phyloP scores from a whole-genome alignment of 2,797 vertebrate species.

The Phoeniculus purpureus region DNA sequence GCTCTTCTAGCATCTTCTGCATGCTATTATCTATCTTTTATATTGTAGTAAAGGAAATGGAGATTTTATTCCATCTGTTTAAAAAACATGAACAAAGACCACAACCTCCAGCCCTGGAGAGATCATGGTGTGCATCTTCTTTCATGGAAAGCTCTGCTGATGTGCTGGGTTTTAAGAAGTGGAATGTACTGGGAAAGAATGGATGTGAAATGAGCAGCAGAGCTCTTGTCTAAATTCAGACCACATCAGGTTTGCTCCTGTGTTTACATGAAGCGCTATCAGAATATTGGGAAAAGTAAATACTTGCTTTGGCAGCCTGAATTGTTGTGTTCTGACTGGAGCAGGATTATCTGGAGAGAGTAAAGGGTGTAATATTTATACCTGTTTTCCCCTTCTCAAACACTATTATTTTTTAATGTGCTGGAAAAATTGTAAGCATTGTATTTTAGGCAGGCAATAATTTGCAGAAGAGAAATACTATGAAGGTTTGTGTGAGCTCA shows the following conservation, averaged over 20 bases:
- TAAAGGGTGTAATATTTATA: background rate
- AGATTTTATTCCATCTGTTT: background rate
- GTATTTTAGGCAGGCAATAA: background rate
- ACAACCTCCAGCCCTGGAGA: background rate
- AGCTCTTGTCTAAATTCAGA: background rate
- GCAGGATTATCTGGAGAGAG: conserved; percentile 4
- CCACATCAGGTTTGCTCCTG: background rate
- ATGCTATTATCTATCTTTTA: fast-evolving
- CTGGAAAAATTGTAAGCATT: background rate
- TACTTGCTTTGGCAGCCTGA: conserved; percentile 13
- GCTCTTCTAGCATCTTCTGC: background rate
- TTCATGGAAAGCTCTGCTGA: background rate
- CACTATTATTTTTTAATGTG: background rate
- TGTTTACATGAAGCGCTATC: background rate
- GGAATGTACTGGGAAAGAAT: background rate
- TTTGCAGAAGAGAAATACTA: background rate
- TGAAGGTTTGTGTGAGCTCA: background rate
- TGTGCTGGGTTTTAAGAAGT: background rate
- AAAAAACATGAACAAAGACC: background rate
- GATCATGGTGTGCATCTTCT: background rate
- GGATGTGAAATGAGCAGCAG: background rate
- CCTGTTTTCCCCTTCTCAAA: background rate
- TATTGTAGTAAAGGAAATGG: background rate
- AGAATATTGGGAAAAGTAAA: conserved; percentile 13
- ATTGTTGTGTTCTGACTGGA: background rate